A percentile compares a stretch with the other conserved stretches of the same genome.
phyloP scores from a whole-genome alignment of 1,140 invertebrate genomes.

The Procambarus clarkii region DNA sequence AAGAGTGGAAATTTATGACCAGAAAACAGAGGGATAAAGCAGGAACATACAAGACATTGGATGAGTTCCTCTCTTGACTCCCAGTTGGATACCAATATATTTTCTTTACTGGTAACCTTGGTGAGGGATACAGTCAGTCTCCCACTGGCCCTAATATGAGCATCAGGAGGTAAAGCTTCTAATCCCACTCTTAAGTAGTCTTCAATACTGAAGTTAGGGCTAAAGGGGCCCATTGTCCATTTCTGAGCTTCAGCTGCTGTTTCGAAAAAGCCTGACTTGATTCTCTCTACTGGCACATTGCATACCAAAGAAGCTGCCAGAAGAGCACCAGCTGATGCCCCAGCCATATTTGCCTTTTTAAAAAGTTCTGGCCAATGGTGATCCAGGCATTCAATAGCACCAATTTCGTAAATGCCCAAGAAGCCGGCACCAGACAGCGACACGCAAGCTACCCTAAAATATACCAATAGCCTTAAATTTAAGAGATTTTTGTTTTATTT shows the following conservation, averaged over 20 bases:
- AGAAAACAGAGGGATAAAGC: slow-evolving; percentile 97
- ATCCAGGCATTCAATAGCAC: slow-evolving; percentile 65
- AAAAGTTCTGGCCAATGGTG: slow-evolving; percentile 29
- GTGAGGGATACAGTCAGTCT: slow-evolving; percentile 95
- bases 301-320: slow-evolving; percentile 59
- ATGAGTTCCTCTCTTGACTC: slow-evolving; percentile 93
- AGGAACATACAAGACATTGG: slow-evolving; percentile 92
- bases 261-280: slow-evolving; percentile 89
- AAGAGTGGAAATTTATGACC: slow-evolving; percentile 93
- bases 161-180: slow-evolving; percentile 90
- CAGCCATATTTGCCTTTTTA: slow-evolving; percentile 43
- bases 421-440: slow-evolving; percentile 70
- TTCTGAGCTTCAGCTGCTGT: slow-evolving; percentile 90
- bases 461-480: not conserved
- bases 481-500: not conserved
- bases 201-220: slow-evolving; percentile 95
- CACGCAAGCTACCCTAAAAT: slow-evolving; percentile 57
- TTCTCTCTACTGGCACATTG: slow-evolving; percentile 73
- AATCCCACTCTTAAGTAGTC: slow-evolving; percentile 90
- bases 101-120: slow-evolving; percentile 84
- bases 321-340: slow-evolving; percentile 66
- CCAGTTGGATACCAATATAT: slow-evolving; percentile 92
- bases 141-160: slow-evolving; percentile 90
- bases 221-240: slow-evolving; percentile 92
- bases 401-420: slow-evolving; percentile 62